These are phyloP conservation scores for Paradoxurus hermaphroditus DNA, from an alignment of 2,113 vertebrate species.

Conservation along the genomic window DNA sequence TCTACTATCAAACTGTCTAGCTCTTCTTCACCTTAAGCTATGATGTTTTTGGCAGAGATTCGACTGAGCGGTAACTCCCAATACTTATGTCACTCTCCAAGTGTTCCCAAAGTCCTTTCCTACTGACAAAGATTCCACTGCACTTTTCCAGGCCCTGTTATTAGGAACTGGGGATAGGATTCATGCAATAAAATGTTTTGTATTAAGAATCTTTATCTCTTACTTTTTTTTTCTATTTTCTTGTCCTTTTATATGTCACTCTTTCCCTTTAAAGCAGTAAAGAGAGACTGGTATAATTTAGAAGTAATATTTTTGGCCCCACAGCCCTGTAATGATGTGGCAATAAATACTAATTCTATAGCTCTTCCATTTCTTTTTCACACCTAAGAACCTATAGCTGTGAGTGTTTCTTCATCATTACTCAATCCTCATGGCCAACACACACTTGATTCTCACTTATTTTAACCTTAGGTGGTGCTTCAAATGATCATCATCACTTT, in stretches of 20 bases:
- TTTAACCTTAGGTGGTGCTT: neutral
- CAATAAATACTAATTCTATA: neutral
- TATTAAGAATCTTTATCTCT: neutral
- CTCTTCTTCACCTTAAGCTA: neutral
- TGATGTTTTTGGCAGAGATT: constrained; percentile 8
- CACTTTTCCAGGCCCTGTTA: constrained; percentile 18
- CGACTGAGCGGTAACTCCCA: neutral
- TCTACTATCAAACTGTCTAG: neutral
- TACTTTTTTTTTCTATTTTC: neutral
- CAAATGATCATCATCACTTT: neutral
- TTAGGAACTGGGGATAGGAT: neutral
- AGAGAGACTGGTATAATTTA: neutral
- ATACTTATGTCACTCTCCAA: neutral
- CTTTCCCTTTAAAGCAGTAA: neutral
- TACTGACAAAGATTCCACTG: neutral
- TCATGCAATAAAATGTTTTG: neutral
- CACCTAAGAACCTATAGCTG: neutral
- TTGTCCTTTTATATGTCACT: neutral
- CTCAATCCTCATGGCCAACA: neutral
- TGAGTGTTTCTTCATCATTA: neutral
- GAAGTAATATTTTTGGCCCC: neutral
- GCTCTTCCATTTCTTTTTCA: neutral
- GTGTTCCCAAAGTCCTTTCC: neutral
- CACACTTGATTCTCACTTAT: neutral
- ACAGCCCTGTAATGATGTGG: neutral